Percentiles rank a stretch among this genome's conserved stretches.
These are phyloP conservation scores for Sakesphorus luctuosus DNA, from an alignment of 2,113 vertebrate genomes.

Conservation along the genomic window DNA sequence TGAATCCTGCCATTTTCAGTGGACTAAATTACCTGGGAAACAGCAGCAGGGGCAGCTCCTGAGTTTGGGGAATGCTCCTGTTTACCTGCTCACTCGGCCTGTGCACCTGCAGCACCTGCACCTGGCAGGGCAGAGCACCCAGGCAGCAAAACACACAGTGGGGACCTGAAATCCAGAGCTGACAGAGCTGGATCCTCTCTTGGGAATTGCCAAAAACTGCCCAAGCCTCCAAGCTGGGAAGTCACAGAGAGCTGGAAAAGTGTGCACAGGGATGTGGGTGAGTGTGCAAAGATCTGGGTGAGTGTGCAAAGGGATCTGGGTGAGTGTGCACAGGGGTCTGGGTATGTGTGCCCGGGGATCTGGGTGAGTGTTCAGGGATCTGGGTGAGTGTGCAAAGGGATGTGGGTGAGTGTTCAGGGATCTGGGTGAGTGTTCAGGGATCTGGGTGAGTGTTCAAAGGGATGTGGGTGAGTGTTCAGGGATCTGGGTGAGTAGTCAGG, in stretches of 20 bases:
- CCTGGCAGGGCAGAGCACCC: background rate
- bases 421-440: fast-evolving
- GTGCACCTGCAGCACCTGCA: background rate
- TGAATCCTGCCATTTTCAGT: background rate
- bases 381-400: fast-evolving
- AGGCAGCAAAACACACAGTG: fast-evolving
- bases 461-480: background rate
- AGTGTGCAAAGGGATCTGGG: no score
- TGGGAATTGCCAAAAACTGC: background rate
- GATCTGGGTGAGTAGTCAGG: no score
- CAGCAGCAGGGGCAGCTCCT: background rate
- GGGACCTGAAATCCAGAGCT: background rate
- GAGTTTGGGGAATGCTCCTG: background rate
- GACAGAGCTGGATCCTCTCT: background rate
- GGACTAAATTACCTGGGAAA: background rate
- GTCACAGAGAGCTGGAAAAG: background rate
- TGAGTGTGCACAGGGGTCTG: background rate
- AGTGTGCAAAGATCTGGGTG: no score
- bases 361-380: fast-evolving
- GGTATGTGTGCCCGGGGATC: no score
- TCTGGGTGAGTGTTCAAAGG: background rate
- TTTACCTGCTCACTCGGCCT: background rate
- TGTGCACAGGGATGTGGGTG: background rate
- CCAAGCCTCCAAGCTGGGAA: background rate
- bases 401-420: fast-evolving